Evolutionary conservation across 2,797 vertebrate genomes (phyloP), one percentile per base, ranked within the genome.

Genomic region (Micropoecilia bifurca): DNA sequence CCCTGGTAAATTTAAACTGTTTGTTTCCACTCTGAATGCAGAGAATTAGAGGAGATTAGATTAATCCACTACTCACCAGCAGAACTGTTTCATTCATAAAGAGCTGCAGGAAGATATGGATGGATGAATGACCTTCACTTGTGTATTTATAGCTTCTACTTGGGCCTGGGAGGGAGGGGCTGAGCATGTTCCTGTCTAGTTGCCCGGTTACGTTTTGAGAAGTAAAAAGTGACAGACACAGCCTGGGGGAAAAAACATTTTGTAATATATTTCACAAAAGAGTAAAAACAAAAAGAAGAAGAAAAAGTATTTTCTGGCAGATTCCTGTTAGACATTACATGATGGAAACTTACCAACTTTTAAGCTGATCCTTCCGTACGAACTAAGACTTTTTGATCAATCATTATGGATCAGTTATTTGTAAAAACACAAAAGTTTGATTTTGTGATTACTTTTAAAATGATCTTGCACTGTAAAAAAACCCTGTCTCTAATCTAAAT

Each of bases 41-140:
- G 36, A 66, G 66, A 69, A 69, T 45, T 69, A 69, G 39, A 45
- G 22, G 46, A 77, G 39, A 78, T 75, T 7, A 33, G 12, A 57
- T 50, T 5, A 63, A 71, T 39, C 7, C 33, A n/a, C 47, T 30
- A 83, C 83, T 89, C 80, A 87, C 80, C 80, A 16, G 33, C 1
- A 0, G 66, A 14, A 28, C 43, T 4, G 2, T 46, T 69, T 72
- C 18, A 46, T 68, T 53, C 48, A 53, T 25, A 3, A 72, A 73
- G 2, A 16, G 47, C 12, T 69, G 75, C 66, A 69, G 39, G 66
- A 47, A 28, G 6, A 6, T 22, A 1, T 57, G 33, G 1, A 59
- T 13, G 6, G 25, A 33, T 9, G 48, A 50, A 4, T 16, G 50
- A 63, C 1, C 22, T 55, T 25, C 7, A 41, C 28, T 3, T 0